These are phyloP conservation scores for Pseudochirops cupreus DNA, from an alignment of 2,797 vertebrate species.

Conservation along the genomic window DNA sequence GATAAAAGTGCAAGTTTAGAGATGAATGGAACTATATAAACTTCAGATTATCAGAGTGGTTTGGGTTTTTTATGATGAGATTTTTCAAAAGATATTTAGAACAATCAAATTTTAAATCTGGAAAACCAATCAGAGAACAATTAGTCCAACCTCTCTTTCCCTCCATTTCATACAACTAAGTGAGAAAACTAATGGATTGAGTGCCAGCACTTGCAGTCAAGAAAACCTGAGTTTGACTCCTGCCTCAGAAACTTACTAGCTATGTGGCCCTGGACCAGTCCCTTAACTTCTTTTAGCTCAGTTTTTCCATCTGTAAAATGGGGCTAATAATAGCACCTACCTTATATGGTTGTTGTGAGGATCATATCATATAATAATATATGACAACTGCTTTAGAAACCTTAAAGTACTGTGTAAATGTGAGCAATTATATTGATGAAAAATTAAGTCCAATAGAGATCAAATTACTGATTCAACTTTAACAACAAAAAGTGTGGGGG, in stretches of 20 bases:
- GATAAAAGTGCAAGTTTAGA: neutral
- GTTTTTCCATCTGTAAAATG: neutral
- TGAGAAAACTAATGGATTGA: neutral
- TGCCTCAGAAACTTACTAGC: neutral
- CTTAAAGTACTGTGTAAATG: neutral
- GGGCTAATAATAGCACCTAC: neutral
- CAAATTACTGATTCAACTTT: neutral
- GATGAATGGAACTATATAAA: neutral
- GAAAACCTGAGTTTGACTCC: neutral
- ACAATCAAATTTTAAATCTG: neutral
- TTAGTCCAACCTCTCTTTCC: neutral
- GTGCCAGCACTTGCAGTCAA: neutral
- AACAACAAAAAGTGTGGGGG: neutral
- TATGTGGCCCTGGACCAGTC: neutral
- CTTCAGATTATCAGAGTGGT: neutral
- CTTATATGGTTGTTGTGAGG: neutral
- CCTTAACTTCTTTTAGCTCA: neutral
- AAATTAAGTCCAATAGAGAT: neutral
- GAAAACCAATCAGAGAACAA: neutral
- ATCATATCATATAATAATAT: neutral
- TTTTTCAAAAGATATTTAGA: neutral
- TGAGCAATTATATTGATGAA: neutral
- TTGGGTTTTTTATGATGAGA: neutral
- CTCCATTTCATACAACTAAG: neutral
- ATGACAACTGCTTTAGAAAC: neutral